Evolutionary conservation across 2,797 vertebrate species (phyloP), one percentile per base, ranked within the genome.

Genomic region (Euthynnus affinis): DNA sequence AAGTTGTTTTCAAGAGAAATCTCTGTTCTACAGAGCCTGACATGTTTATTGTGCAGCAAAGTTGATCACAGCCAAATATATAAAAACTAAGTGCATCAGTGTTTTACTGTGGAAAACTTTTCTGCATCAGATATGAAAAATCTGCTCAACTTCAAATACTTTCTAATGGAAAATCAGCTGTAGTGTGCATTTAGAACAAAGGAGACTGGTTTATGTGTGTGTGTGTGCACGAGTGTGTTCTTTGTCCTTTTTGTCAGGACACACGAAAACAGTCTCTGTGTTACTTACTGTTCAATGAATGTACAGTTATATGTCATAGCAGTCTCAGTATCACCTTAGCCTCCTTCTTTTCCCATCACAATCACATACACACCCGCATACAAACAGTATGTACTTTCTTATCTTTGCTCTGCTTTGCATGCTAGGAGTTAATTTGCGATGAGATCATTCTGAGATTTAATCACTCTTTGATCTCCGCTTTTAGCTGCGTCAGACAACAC

Each of bases 401-500:
- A 70, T 86, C 76, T 80, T 67, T 58, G 27, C 76, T 80, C 60
- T 58, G 27, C 62, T 76, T 69, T 84, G 70, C 81, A 83, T 82
- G 80, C 67, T 56, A 8, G 14, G 44, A 84, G 70, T 81, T 80
- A 18, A 83, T 69, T 71, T 60, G 72, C 13, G 72, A 85, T 90
- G 69, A 70, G 72, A 87, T 88, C 59, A 53, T 15, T 59, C 62
- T 34, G 76, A 76, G 74, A 81, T 88, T 69, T 72, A 76, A 87
- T 87, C 74, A 3, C 23, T 64, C 60, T 84, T 66, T 83, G 83
- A 87, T 87, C 74, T 82, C 55, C 22, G 68, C 22, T 77, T 78
- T 88, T 81, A 73, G 76, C 85, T 80, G 82, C 20, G 3, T 85
- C 84, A 84, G 84, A 84, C 81, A 71, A 76, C 73, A 64, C 66